phyloP scores from a whole-genome alignment of 2,797 vertebrate genomes.

The Lacerta viridis region DNA sequence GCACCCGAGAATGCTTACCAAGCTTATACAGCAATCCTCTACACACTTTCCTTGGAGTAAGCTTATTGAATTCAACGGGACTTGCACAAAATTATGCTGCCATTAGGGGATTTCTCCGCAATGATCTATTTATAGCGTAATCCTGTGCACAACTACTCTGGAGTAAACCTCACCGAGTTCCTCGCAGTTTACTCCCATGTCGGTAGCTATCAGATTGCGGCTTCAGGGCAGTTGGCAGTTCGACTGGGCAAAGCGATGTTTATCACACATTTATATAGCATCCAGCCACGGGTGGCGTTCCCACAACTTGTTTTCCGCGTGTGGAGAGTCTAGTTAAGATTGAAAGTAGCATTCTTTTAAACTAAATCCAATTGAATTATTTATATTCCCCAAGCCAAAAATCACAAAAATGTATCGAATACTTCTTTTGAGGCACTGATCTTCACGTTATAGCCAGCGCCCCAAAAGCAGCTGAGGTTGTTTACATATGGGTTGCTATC shows the following conservation, averaged over 20 bases:
- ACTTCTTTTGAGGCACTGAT: constrained; percentile 60
- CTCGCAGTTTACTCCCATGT: too few relatives aligned
- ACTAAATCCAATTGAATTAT: not conserved
- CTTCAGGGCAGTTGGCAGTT: too few relatives aligned
- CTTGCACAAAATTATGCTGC: too few relatives aligned
- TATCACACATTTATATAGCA: too few relatives aligned
- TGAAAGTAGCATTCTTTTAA: constrained; percentile 18
- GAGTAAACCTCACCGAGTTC: too few relatives aligned
- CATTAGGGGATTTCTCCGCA: not conserved
- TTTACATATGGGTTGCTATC: not conserved
- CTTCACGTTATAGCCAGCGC: constrained; percentile 16
- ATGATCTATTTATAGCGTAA: not conserved
- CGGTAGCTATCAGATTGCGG: too few relatives aligned
- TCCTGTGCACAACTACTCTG: too few relatives aligned
- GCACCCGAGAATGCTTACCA: constrained; percentile 4
- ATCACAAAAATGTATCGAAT: constrained; percentile 39
- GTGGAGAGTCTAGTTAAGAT: constrained; percentile 4
- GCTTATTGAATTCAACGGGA: not conserved
- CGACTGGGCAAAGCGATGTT: too few relatives aligned
- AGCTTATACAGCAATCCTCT: too few relatives aligned
- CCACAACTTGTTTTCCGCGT: not conserved
- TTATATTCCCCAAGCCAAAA: not conserved
- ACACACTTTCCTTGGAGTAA: not conserved
- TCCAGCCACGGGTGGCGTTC: not conserved
- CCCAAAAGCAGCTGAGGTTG: not conserved